Conservation (phyloP, 1,140 invertebrate genomes). For the Oncopeltus fasciatus region DNA sequence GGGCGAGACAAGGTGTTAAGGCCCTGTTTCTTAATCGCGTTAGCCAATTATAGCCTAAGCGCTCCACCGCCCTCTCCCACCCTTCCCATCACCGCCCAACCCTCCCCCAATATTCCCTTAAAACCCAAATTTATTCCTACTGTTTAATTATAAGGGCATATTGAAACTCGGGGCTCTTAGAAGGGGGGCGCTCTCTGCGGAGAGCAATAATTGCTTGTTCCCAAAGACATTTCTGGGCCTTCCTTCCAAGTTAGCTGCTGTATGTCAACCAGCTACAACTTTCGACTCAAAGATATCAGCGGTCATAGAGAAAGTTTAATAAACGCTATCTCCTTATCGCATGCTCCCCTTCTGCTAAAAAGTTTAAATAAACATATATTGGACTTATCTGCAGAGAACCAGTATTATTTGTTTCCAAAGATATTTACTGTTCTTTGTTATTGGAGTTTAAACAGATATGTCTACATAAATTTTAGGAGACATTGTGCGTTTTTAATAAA, state of each 20-base stretch:
- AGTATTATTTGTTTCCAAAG: too few species aligned
- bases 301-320: too few species aligned
- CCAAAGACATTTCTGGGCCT: neutral
- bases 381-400: too few species aligned
- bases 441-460: too few species aligned
- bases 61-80: neutral
- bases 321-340: too few species aligned
- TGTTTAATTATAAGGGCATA: slow-evolving; percentile 20
- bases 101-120: slow-evolving; percentile 18
- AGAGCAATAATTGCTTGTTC: slow-evolving; percentile 6
- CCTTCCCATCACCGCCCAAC: too few species aligned
- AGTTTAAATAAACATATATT: too few species aligned
- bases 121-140: slow-evolving; percentile 19
- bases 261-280: neutral
- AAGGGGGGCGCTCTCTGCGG: neutral
- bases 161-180: slow-evolving; percentile 13
- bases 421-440: too few species aligned
- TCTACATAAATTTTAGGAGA: too few species aligned
- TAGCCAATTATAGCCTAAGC: slow-evolving; percentile 19
- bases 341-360: too few species aligned
- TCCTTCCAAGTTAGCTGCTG: neutral
- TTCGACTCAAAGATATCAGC: neutral
- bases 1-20: slow-evolving; percentile 19
- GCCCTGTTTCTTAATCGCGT: slow-evolving; percentile 19
- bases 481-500: too few species aligned